phyloP scores from a whole-genome alignment of 2,888 invertebrate species.

The Drosophila mulleri region DNA sequence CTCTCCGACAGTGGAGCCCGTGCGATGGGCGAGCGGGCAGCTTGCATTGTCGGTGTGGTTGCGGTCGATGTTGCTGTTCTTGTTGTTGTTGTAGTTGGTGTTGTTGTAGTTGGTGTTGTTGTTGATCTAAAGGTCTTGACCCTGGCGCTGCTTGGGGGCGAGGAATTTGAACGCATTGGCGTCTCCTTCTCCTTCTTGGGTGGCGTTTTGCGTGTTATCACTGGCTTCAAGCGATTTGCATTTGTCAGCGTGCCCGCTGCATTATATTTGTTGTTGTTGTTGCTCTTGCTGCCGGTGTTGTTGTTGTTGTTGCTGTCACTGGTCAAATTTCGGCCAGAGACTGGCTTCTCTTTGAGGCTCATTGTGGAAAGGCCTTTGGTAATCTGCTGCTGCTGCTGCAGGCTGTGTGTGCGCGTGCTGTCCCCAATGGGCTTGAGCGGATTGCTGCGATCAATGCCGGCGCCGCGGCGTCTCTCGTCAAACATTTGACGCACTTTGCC shows the following conservation, averaged over 20 bases:
- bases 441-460: constrained; percentile 92
- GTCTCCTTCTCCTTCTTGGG: constrained; percentile 36
- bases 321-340: constrained; percentile 16
- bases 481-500: constrained; percentile 92
- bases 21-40: constrained; percentile 6
- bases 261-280: constrained; percentile 59
- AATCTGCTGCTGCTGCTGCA: constrained; percentile 26
- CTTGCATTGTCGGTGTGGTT: constrained; percentile 5
- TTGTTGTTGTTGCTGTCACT: constrained; percentile 67
- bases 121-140: constrained; percentile 1
- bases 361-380: constrained; percentile 69
- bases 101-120: background rate
- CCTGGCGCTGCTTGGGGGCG: constrained; percentile 30
- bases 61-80: background rate
- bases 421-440: constrained; percentile 90
- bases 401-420: constrained; percentile 74
- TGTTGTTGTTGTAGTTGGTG: background rate
- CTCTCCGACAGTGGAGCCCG: constrained; percentile 10
- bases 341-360: constrained; percentile 60
- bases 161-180: constrained; percentile 7
- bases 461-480: constrained; percentile 91
- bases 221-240: constrained; percentile 81
- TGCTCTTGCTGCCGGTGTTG: constrained; percentile 38
- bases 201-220: constrained; percentile 82
- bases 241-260: constrained; percentile 36